Evolutionary conservation across 2,113 vertebrate species (phyloP), one percentile per base, ranked within the genome.

Genomic region (Tupaia chinensis): DNA sequence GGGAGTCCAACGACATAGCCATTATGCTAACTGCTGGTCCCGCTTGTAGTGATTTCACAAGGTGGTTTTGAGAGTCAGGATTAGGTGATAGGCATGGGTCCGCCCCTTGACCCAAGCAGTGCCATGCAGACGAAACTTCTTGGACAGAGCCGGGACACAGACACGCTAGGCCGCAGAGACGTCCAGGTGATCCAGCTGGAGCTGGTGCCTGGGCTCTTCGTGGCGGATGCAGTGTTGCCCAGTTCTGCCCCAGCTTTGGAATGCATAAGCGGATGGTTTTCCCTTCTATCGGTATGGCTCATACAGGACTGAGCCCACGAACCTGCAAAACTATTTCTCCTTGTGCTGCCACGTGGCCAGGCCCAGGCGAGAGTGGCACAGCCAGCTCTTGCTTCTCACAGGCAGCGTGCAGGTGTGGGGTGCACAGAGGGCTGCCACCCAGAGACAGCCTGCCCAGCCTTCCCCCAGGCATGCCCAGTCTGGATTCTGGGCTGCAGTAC

Each of bases 291-390:
- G 44, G 44, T 44, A 44, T 44, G 44, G 3, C 44, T 44, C 44
- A 44, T 44, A 44, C 44, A 44, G 44, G 44, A 44, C 44, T 44
- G 44, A 44, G 44, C 44, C 44, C 44, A 44, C 44, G 44, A 44
- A 4, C 44, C 44, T 44, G 44, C 44, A 44, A 14, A 44, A 12
- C 44, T 9, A 0, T 22, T 60, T 68, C n/a, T 16, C 54, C 7
- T 0, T 0, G 0, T 0, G 1, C 63, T 23, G 19, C 68, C 25
- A 2, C 13, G 1, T n/a, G 9, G 0, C 5, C 16, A 2, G 29
- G 58, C 58, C 85, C 11, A 0, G n/a, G 15, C 9, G 6, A 44
- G 19, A 5, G 2, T 5, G 14, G 22, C 2, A 0, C 7, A 0
- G 11, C 34, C 20, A 14, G 81, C 78, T 32, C 77, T 7, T 54